These are phyloP conservation scores for Equus przewalskii DNA, from an alignment of 2,113 vertebrate genomes.

Conservation along the genomic window DNA sequence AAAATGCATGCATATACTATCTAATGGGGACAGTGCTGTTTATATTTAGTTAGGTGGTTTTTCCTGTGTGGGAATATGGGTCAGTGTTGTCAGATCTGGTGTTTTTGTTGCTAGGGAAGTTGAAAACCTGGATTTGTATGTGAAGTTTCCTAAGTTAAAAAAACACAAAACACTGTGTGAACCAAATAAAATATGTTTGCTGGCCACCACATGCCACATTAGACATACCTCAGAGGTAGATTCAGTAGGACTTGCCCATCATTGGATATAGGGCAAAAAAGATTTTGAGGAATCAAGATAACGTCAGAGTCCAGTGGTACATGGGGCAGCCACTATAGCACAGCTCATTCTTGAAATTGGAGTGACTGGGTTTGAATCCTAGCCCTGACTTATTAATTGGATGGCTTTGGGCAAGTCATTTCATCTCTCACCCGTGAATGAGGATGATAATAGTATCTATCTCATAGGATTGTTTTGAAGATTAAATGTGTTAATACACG, in stretches of 20 bases:
- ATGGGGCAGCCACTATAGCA: not conserved
- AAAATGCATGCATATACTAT: not conserved
- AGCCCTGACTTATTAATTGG: not conserved
- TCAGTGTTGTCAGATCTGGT: not conserved
- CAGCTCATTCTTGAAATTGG: not conserved
- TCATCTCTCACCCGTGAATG: not conserved
- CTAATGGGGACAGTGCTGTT: not conserved
- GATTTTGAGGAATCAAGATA: not conserved
- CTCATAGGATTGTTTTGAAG: not conserved
- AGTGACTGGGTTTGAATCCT: not conserved
- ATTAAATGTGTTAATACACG: not conserved
- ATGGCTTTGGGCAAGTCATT: not conserved
- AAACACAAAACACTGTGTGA: not conserved
- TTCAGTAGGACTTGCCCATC: not conserved
- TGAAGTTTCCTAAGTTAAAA: slow-evolving; percentile 17
- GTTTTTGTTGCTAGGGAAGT: not conserved
- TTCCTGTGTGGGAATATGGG: not conserved
- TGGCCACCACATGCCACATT: not conserved
- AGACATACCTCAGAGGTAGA: not conserved
- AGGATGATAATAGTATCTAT: not conserved
- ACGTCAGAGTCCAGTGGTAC: not conserved
- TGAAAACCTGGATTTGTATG: not conserved
- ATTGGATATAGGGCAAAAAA: not conserved
- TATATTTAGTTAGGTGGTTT: not conserved
- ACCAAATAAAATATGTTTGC: not conserved